Percentiles rank a stretch among this genome's conserved stretches.
Evolutionary conservation across 1,140 invertebrate species (phyloP).

Genomic region (Drosophila sturtevanti): DNA sequence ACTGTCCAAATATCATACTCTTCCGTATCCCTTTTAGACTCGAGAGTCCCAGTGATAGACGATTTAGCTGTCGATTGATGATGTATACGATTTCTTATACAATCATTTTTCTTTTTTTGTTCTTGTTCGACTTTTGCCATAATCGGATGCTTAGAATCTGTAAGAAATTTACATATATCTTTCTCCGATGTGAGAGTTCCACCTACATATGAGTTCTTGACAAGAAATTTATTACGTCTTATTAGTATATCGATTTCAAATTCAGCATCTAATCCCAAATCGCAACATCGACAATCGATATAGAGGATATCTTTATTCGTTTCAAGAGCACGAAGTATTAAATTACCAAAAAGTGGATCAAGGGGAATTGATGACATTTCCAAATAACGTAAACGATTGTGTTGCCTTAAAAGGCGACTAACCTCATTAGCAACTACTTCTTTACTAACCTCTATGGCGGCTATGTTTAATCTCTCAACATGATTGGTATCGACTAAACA

Average conservation of each 20-base stretch:
- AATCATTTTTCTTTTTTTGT: background rate
- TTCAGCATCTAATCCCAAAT: slow-evolving; percentile 41
- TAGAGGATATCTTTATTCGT: slow-evolving; percentile 30
- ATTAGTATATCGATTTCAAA: slow-evolving; percentile 62
- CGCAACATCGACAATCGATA: slow-evolving; percentile 60
- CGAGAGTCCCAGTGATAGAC: background rate
- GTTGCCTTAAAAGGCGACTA: slow-evolving; percentile 27
- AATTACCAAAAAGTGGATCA: background rate
- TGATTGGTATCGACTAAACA: slow-evolving; percentile 29
- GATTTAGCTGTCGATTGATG: background rate
- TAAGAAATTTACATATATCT: slow-evolving; percentile 15
- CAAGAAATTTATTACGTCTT: slow-evolving; percentile 55
- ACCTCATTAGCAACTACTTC: slow-evolving; percentile 11
- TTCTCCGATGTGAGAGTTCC: slow-evolving; percentile 17
- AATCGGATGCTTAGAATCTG: slow-evolving; percentile 38
- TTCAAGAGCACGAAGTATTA: slow-evolving; percentile 34
- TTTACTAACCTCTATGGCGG: background rate
- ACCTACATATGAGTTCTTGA: slow-evolving; percentile 19
- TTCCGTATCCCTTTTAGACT: slow-evolving; percentile 25
- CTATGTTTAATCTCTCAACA: slow-evolving; percentile 38
- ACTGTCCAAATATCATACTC: slow-evolving; percentile 58
- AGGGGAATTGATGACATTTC: slow-evolving; percentile 51
- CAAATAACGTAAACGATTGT: slow-evolving; percentile 32
- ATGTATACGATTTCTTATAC: background rate
- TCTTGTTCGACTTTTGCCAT: slow-evolving; percentile 18